Evolutionary conservation across 2,888 invertebrate genomes (phyloP).

Genomic region (Eledone cirrhosa): DNA sequence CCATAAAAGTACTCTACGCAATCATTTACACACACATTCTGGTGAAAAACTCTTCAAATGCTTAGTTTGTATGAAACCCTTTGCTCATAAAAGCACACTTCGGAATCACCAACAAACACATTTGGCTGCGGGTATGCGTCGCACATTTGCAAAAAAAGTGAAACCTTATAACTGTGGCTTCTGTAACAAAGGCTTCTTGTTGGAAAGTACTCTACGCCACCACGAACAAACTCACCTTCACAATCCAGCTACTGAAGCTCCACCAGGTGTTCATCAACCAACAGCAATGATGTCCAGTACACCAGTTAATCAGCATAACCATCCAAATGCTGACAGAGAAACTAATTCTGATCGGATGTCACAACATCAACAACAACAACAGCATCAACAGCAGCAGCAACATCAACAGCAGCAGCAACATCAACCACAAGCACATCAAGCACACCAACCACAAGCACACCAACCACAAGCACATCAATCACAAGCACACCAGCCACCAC

Average conservation of each 20-base stretch:
- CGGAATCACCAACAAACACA: slow-evolving; percentile 14
- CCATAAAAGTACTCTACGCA: slow-evolving; percentile 14
- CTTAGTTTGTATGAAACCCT: not conserved
- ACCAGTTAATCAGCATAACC: not conserved
- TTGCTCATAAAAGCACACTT: slow-evolving; percentile 19
- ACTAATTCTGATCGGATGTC: not conserved
- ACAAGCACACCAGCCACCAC: not conserved
- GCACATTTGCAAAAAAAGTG: not conserved
- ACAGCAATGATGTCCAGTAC: no score
- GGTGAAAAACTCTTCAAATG: slow-evolving; percentile 18
- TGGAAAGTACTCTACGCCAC: not conserved
- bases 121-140: slow-evolving; percentile 9
- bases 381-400: not conserved
- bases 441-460: not conserved
- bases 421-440: no score
- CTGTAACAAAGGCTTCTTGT: slow-evolving; percentile 19
- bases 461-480: no score
- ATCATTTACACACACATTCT: slow-evolving; percentile 12
- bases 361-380: not conserved
- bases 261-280: no score
- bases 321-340: not conserved
- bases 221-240: slow-evolving; percentile 11
- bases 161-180: not conserved
- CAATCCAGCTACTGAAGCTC: not conserved
- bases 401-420: not conserved